phyloP scores from a whole-genome alignment of 2,888 invertebrate species.

The Prenolepis imparis region DNA sequence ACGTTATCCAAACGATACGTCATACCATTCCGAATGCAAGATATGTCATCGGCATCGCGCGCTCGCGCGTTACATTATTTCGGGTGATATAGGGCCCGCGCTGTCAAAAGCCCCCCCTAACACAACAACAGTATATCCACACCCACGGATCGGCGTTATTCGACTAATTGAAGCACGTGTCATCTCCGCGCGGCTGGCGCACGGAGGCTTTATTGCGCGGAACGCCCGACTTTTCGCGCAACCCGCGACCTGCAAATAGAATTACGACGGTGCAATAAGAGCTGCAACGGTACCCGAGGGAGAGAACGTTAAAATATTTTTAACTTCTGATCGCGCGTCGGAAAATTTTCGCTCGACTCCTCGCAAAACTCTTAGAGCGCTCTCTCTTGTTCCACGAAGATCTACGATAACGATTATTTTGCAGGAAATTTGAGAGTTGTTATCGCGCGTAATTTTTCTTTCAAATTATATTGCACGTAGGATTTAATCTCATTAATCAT shows the following conservation, averaged over 20 bases:
- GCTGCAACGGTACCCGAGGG: background rate
- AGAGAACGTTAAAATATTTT: conserved; percentile 29
- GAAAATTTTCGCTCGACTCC: background rate
- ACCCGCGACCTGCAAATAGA: conserved; percentile 53
- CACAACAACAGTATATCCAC: conserved; percentile 25
- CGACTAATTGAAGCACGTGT: conserved; percentile 61
- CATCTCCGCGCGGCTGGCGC: conserved; percentile 26
- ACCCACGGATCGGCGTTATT: conserved; percentile 27
- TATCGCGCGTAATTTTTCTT: background rate
- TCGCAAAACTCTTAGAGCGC: background rate
- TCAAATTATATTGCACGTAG: background rate
- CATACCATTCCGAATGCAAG: conserved; percentile 16
- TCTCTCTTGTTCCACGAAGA: background rate
- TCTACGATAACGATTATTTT: background rate
- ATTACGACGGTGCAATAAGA: conserved; percentile 38
- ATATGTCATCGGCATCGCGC: conserved; percentile 15
- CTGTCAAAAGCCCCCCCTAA: conserved; percentile 40
- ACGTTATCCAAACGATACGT: conserved; percentile 17
- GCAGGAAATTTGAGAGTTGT: background rate
- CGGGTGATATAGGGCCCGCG: conserved; percentile 15
- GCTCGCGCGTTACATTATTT: conserved; percentile 50
- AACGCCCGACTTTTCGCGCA: conserved; percentile 41
- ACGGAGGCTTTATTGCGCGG: conserved; percentile 45
- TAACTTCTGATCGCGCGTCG: background rate
- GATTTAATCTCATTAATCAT: background rate